These are phyloP conservation scores for Zaprionus nigranus DNA, from an alignment of 1,140 invertebrate species.

Conservation along the genomic window DNA sequence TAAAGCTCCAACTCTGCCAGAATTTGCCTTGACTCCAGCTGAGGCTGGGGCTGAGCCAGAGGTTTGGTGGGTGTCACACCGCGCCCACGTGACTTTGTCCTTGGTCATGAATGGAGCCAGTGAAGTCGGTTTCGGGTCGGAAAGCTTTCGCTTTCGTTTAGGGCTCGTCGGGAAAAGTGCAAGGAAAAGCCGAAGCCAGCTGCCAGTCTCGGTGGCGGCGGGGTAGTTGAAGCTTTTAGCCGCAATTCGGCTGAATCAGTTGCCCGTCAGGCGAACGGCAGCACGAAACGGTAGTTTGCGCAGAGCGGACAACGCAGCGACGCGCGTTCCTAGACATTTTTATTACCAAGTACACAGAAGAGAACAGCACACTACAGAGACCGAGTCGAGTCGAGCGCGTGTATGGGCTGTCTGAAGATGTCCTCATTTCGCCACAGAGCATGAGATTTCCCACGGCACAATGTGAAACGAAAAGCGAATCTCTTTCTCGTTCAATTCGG, in stretches of 20 bases:
- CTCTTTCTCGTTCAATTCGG: background rate
- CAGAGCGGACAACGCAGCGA: conserved; percentile 41
- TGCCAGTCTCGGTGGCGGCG: background rate
- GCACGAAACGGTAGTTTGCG: too few species aligned
- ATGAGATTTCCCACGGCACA: background rate
- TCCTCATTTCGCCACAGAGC: conserved; percentile 13
- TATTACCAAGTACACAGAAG: conserved; percentile 12
- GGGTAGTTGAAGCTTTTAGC: conserved; percentile 54
- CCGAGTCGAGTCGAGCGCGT: background rate
- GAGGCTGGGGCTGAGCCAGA: background rate
- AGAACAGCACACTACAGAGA: too few species aligned
- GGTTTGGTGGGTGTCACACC: conserved; percentile 33
- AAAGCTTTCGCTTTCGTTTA: conserved; percentile 56
- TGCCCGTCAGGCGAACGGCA: too few species aligned
- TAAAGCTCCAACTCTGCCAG: conserved; percentile 20
- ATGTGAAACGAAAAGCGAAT: background rate
- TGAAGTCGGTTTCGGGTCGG: conserved; percentile 13
- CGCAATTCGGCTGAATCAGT: conserved; percentile 63
- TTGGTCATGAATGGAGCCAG: conserved; percentile 63
- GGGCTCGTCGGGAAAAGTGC: conserved; percentile 40
- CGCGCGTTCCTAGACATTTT: background rate
- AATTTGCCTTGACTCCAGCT: background rate
- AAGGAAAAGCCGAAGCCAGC: conserved; percentile 53
- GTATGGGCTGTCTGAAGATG: conserved; percentile 13
- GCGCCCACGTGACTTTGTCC: conserved; percentile 49